These are phyloP conservation scores for Eumeta japonica DNA, from an alignment of 1,140 invertebrate genomes.

Conservation along the genomic window DNA sequence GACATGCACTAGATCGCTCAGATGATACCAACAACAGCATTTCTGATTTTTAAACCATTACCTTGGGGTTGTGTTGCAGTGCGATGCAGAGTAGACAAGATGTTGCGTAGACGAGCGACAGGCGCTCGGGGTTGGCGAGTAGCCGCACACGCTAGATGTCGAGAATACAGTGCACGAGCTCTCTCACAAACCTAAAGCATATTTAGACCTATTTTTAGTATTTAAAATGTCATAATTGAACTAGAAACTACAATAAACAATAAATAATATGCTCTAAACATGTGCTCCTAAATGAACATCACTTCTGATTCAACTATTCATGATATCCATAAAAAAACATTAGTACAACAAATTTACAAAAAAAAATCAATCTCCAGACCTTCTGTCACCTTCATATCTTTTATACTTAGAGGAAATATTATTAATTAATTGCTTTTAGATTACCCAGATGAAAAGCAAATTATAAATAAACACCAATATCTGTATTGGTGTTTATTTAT, in stretches of 20 bases:
- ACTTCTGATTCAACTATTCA: background rate
- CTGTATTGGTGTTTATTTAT: too few species aligned
- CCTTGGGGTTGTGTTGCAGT: conserved; percentile 29
- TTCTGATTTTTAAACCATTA: too few species aligned
- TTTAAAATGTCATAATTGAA: background rate
- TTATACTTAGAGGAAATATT: too few species aligned
- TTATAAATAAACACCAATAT: too few species aligned
- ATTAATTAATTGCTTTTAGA: too few species aligned
- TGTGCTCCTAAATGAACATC: too few species aligned
- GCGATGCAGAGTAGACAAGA: conserved; percentile 30
- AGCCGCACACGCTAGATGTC: conserved; percentile 41
- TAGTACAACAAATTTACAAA: too few species aligned
- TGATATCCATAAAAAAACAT: background rate
- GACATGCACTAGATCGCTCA: too few species aligned
- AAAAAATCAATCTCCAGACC: too few species aligned
- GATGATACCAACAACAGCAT: too few species aligned
- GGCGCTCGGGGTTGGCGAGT: conserved; percentile 44
- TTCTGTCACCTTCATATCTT: too few species aligned
- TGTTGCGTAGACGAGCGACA: conserved; percentile 37
- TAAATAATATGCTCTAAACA: background rate
- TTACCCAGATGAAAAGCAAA: too few species aligned
- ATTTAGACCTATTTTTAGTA: background rate
- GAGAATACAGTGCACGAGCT: conserved; percentile 40
- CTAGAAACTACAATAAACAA: background rate
- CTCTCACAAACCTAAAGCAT: conserved; percentile 31